Evolutionary conservation across 1,140 invertebrate species (phyloP).

Genomic region (Cyclina sinensis): DNA sequence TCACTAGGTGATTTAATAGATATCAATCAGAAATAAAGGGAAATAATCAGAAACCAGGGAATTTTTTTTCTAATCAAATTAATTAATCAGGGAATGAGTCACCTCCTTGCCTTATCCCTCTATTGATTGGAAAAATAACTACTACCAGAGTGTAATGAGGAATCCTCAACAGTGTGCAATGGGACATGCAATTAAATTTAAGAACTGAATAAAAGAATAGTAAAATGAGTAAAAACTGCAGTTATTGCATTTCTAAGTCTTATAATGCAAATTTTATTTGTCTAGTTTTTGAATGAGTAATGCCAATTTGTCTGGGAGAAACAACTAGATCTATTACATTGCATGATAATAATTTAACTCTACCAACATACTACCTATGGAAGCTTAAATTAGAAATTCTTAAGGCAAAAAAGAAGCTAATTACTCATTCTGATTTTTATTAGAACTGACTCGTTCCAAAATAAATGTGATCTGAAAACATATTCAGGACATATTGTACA

Average conservation of each 20-base stretch:
- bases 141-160: background rate
- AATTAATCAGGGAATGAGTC: constrained; percentile 28
- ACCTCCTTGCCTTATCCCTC: background rate
- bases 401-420: too few species aligned
- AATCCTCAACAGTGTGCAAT: background rate
- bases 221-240: background rate
- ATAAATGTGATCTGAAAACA: background rate
- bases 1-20: background rate
- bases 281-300: background rate
- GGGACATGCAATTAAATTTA: background rate
- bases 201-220: background rate
- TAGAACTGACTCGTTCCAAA: background rate
- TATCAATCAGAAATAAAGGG: background rate
- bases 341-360: too few species aligned
- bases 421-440: too few species aligned
- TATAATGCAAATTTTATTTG: background rate
- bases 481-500: background rate
- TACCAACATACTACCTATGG: too few species aligned
- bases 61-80: constrained; percentile 12
- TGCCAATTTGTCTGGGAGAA: background rate
- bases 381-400: too few species aligned
- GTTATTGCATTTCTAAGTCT: background rate
- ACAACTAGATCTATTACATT: too few species aligned
- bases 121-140: constrained; percentile 4
- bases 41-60: background rate